A percentile compares a stretch with the other conserved stretches of the same genome.
Conservation (phyloP, 2,113 vertebrate species). For the Aldabrachelys gigantea region DNA sequence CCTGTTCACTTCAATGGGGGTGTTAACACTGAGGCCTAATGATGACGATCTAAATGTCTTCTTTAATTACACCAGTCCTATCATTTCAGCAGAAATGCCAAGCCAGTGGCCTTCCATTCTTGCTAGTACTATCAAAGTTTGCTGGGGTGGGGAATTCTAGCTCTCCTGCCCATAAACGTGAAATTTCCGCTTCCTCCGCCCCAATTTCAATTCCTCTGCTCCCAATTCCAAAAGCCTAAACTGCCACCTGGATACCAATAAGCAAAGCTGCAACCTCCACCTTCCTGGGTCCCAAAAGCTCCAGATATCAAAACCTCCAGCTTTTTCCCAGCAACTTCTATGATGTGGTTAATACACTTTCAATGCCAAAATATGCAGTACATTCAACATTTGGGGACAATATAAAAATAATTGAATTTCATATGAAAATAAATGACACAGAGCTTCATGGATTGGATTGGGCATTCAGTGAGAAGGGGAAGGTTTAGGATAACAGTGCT, state of each 20-base stretch:
- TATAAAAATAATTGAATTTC: neutral
- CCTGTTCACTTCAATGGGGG: neutral
- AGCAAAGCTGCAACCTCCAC: neutral
- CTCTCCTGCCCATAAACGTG: neutral
- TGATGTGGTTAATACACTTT: neutral
- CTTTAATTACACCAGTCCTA: neutral
- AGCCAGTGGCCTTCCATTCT: neutral
- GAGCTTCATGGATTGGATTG: neutral
- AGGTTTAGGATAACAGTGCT: neutral
- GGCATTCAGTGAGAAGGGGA: neutral
- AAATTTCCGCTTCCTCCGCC: neutral
- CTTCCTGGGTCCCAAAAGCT: neutral
- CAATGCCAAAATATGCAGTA: neutral
- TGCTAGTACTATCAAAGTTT: neutral
- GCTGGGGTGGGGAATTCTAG: neutral
- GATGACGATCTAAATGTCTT: neutral
- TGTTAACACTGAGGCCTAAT: neutral
- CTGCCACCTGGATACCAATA: neutral
- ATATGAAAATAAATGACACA: no score
- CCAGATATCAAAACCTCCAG: neutral
- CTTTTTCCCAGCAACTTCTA: neutral
- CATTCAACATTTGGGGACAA: neutral
- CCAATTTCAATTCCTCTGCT: neutral
- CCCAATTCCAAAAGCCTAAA: neutral
- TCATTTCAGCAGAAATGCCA: neutral